phyloP scores from a whole-genome alignment of 2,113 vertebrate genomes.

The Balaenoptera acutorostrata region DNA sequence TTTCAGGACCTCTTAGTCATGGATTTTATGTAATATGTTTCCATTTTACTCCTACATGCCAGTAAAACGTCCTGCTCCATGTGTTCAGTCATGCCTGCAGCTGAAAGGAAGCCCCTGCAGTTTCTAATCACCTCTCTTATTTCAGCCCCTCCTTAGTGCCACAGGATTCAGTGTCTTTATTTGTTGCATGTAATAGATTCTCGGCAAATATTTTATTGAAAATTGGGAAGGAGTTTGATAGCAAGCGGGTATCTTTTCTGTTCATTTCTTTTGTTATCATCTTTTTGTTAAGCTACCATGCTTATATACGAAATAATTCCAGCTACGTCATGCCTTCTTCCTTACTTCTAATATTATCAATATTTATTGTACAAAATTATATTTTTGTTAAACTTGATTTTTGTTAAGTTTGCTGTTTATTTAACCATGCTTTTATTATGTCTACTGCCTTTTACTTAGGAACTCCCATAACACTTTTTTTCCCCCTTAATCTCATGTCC shows the following conservation, averaged over 20 bases:
- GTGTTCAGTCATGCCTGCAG: neutral
- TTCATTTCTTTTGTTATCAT: neutral
- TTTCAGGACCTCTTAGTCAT: neutral
- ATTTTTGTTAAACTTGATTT: neutral
- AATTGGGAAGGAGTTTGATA: neutral
- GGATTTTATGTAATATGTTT: neutral
- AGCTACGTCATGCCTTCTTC: neutral
- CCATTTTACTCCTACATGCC: neutral
- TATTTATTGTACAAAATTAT: neutral
- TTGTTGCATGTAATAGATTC: neutral
- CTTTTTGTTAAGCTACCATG: conserved; percentile 3
- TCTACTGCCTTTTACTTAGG: neutral
- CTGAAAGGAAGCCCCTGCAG: neutral
- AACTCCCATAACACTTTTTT: neutral
- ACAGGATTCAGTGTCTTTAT: neutral
- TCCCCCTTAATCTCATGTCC: neutral
- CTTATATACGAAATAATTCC: neutral
- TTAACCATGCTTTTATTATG: neutral
- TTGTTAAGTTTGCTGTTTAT: neutral
- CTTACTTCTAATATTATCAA: neutral
- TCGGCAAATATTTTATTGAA: neutral
- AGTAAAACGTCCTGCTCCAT: neutral
- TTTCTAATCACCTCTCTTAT: neutral
- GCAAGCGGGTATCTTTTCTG: neutral
- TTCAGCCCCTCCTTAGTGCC: neutral